Evolutionary conservation across 2,797 vertebrate genomes (phyloP).

Genomic region (Tadarida brasiliensis): DNA sequence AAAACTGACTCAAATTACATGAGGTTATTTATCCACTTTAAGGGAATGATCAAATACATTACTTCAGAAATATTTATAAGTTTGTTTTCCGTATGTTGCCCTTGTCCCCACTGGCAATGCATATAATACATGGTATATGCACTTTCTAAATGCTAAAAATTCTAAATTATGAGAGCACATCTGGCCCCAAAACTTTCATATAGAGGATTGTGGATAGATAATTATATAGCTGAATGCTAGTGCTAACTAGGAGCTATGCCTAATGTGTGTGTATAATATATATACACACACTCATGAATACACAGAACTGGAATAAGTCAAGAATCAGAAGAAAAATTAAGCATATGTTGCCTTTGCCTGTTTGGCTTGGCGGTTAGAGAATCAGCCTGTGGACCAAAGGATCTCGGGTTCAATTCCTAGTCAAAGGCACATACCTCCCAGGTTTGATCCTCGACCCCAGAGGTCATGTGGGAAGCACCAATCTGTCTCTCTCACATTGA

Average conservation of each 20-base stretch:
- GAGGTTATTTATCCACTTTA: not conserved
- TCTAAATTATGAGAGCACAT: not conserved
- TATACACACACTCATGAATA: not conserved
- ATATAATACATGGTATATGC: not conserved
- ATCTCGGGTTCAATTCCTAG: too few species aligned
- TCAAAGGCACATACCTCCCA: too few species aligned
- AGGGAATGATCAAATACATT: not conserved
- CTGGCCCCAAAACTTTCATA: not conserved
- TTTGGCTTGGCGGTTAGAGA: too few species aligned
- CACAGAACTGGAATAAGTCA: not conserved
- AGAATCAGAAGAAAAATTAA: slow-evolving; percentile 44
- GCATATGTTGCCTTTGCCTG: not conserved
- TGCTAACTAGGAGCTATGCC: not conserved
- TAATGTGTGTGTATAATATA: not conserved
- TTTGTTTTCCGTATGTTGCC: not conserved
- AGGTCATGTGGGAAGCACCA: too few species aligned
- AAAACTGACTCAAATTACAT: slow-evolving; percentile 32
- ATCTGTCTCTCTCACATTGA: too few species aligned
- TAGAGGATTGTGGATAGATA: not conserved
- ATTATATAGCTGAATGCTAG: not conserved
- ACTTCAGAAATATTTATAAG: slow-evolving; percentile 61
- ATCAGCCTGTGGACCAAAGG: too few species aligned
- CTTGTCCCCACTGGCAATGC: not conserved
- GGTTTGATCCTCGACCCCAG: too few species aligned
- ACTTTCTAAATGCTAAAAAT: not conserved